Base-by-base conservation (phyloP, 2,797 vertebrate species). In the Sebastes taczanowskii region DNA sequence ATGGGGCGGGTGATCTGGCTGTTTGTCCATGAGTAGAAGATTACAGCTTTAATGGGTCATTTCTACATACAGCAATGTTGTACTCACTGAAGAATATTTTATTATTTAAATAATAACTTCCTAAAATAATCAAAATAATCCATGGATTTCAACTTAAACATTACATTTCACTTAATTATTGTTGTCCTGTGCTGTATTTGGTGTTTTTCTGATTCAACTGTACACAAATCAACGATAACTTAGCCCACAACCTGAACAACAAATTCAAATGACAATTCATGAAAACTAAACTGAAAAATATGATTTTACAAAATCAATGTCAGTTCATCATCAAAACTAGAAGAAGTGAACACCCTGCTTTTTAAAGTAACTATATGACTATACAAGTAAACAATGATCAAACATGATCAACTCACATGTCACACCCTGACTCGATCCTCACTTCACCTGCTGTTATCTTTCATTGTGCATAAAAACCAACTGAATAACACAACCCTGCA, bases 401-500 rank as follows among this genome's bases (percentile, higher is more conserved):
- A 34, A 34, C 3, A 34, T 34, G 32, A 34, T 0, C 32, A 74
- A 35, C 88, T 89, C 85, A 91, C 86, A 78, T 72, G 11, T 66
- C 53, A 74, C 32, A 30, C 34, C 53, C 29, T 32, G 46, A 73
- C 30, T 75, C 49, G 38, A 30, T 80, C 61, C 49, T 73, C 63
- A 14, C 46, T 77, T 79, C 77, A 63, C 5, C 49, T 71, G 67
- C 23, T 27, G 2, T 29, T 7, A 52, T 1, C n/a, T 56, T 30
- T 78, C 62, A 77, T 73, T 61, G 23, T 42, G 38, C 38, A 42
- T 14, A 7, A 42, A 42, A 42, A 42, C 1, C 38, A 42, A 7
- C 38, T 42, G 13, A 16, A 42, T 16, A 67, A 25, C 5, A n/a
- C 52, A 67, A 22, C 6, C 20, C 60, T 35, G 66, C 81, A 65